A percentile compares a stretch with the other conserved stretches of the same genome.
Evolutionary conservation across 2,113 vertebrate genomes (phyloP).

Genomic region (Euleptes europaea): DNA sequence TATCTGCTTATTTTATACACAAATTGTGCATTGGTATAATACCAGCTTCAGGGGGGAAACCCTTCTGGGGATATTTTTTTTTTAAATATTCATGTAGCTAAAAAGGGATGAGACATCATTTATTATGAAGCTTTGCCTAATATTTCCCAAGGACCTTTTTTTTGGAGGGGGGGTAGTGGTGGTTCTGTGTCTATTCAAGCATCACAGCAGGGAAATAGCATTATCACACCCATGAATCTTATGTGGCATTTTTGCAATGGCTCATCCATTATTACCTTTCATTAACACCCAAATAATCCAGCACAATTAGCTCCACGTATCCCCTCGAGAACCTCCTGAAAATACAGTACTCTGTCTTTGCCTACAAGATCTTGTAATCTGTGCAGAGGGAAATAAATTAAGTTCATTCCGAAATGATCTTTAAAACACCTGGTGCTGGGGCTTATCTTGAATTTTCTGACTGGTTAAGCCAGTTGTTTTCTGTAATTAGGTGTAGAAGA

Average conservation of each 20-base stretch:
- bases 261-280: slow-evolving; percentile 37
- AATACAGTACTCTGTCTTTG: slow-evolving; percentile 20
- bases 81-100: neutral
- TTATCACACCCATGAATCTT: slow-evolving; percentile 39
- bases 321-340: slow-evolving; percentile 28
- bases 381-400: neutral
- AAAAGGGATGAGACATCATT: slow-evolving; percentile 5
- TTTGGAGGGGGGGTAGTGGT: neutral
- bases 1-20: neutral
- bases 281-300: slow-evolving; percentile 45
- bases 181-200: slow-evolving; percentile 17
- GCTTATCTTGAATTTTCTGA: neutral
- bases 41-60: neutral
- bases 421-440: neutral
- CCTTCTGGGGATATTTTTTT: slow-evolving; percentile 7
- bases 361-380: slow-evolving; percentile 7
- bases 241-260: slow-evolving; percentile 28
- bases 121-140: slow-evolving; percentile 5
- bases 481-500: neutral
- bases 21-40: neutral
- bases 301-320: slow-evolving; percentile 16
- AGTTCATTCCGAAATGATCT: neutral
- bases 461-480: slow-evolving; percentile 17
- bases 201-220: slow-evolving; percentile 7
- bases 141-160: slow-evolving; percentile 14